These are phyloP conservation scores for Kryptolebias ocellatus DNA, from an alignment of 2,797 vertebrate genomes.

Conservation along the genomic window DNA sequence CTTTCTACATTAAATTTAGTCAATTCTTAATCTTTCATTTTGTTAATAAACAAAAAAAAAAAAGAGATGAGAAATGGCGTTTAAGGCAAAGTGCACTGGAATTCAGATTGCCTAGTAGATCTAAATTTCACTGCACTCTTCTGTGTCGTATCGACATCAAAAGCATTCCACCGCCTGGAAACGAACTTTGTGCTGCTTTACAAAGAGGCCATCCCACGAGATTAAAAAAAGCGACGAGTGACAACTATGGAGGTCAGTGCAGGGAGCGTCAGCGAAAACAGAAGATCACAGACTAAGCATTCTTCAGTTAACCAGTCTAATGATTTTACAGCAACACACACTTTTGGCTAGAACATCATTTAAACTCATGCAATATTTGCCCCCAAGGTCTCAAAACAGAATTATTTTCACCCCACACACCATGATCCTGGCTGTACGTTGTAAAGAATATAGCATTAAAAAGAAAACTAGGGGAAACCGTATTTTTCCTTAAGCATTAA, in stretches of 20 bases:
- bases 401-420: constrained; percentile 38
- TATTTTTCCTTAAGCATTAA: constrained; percentile 66
- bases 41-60: constrained; percentile 33
- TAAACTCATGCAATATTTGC: constrained; percentile 76
- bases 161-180: constrained; percentile 17
- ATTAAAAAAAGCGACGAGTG: constrained; percentile 28
- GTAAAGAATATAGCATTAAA: constrained; percentile 63
- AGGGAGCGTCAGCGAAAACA: constrained; percentile 44
- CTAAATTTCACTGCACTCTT: constrained; percentile 16
- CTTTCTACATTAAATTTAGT: constrained; percentile 44
- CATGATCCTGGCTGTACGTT: constrained; percentile 67
- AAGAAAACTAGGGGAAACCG: constrained; percentile 31
- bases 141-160: constrained; percentile 25
- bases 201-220: constrained; percentile 13
- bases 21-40: constrained; percentile 7
- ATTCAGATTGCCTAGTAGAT: too few relatives aligned
- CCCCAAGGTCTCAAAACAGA: constrained; percentile 42
- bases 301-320: constrained; percentile 60
- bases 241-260: constrained; percentile 39
- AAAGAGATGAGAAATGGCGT: constrained; percentile 34
- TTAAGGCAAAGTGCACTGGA: constrained; percentile 65
- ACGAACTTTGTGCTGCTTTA: constrained; percentile 15
- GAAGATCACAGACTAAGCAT: constrained; percentile 55
- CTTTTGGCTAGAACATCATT: constrained; percentile 64
- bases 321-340: constrained; percentile 67